These are phyloP conservation scores for Metallyticus violacea DNA, from an alignment of 2,888 invertebrate genomes.

Conservation along the genomic window DNA sequence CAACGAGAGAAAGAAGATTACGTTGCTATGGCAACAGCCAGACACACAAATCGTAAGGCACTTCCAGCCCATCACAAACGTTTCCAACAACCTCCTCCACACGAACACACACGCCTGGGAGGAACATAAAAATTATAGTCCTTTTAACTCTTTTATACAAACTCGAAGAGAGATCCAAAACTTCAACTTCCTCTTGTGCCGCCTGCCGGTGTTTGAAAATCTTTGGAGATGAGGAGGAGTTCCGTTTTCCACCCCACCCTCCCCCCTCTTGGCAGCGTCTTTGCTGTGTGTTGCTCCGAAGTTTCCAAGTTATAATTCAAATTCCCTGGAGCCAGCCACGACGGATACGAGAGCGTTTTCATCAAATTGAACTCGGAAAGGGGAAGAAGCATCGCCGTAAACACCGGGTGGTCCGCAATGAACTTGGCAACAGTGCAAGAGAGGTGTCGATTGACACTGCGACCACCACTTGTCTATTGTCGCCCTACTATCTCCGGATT, in stretches of 20 bases:
- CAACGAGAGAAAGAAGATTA: not conserved
- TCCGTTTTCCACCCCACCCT: not conserved
- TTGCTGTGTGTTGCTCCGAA: slow-evolving; percentile 20
- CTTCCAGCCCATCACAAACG: not conserved
- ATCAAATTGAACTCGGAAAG: slow-evolving; percentile 19
- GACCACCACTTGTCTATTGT: too few species aligned
- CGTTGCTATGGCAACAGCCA: not conserved
- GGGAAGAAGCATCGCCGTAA: not conserved
- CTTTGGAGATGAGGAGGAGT: slow-evolving; percentile 11
- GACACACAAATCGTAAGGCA: not conserved
- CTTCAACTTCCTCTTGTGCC: not conserved
- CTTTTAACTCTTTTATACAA: not conserved
- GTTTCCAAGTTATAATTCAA: slow-evolving; percentile 28
- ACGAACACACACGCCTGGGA: too few species aligned
- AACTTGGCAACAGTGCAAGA: not conserved
- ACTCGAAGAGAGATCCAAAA: not conserved
- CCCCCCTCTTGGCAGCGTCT: slow-evolving; percentile 16
- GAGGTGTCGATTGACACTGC: not conserved
- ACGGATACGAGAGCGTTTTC: slow-evolving; percentile 8
- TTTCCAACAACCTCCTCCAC: not conserved
- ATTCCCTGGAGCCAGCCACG: slow-evolving; percentile 21
- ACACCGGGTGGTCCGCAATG: slow-evolving; percentile 1
- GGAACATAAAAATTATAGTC: slow-evolving; percentile 4
- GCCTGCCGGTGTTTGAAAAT: slow-evolving; percentile 10
- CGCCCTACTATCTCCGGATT: too few species aligned